phyloP scores from a whole-genome alignment of 2,113 vertebrate species.

The Leuciscus idus region DNA sequence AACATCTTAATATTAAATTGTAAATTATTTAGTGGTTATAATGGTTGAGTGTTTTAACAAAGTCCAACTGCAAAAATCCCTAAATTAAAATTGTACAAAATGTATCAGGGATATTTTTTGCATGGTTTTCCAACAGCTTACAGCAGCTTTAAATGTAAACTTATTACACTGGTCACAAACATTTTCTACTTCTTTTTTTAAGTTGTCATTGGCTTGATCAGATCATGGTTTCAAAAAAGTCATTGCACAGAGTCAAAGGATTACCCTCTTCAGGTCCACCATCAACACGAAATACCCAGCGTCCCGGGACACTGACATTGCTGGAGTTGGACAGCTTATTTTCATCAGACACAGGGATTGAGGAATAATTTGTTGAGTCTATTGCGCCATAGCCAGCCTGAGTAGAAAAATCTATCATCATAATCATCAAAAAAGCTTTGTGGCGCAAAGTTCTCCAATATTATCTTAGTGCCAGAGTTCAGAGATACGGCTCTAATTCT shows the following conservation, averaged over 20 bases:
- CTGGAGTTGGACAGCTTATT: neutral
- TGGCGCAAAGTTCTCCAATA: neutral
- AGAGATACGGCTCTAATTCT: no score
- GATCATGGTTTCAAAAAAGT: neutral
- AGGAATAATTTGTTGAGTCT: neutral
- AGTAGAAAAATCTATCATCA: neutral
- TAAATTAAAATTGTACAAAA: no score
- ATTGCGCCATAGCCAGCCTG: slow-evolving; percentile 22
- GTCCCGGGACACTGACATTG: slow-evolving; percentile 27
- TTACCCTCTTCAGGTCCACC: slow-evolving; percentile 29
- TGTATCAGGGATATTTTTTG: no score
- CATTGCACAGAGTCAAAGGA: neutral
- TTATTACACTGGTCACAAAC: no score
- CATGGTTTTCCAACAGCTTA: no score
- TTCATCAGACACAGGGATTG: slow-evolving; percentile 1
- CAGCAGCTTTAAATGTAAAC: no score
- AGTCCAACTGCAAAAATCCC: no score
- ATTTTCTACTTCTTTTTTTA: no score
- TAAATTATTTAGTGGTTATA: no score
- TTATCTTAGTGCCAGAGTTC: no score
- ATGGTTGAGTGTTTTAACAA: no score
- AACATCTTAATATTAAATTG: no score
- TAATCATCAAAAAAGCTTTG: neutral
- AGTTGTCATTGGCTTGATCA: neutral
- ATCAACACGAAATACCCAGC: slow-evolving; percentile 32